Percentiles rank a stretch among this genome's conserved stretches.
Conservation (phyloP, 2,888 invertebrate genomes). For the Pantelozetes paolii region DNA sequence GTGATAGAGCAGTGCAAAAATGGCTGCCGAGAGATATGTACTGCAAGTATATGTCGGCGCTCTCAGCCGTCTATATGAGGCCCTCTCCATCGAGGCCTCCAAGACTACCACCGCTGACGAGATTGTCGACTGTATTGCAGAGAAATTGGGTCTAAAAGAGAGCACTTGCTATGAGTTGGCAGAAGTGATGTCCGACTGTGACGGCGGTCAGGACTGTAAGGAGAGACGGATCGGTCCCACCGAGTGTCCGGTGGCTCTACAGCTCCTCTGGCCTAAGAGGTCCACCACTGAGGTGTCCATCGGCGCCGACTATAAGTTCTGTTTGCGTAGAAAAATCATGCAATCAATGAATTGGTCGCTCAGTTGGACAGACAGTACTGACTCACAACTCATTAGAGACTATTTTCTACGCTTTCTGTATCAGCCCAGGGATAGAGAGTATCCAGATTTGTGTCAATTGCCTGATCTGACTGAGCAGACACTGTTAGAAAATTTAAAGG, state of each 20-base stretch:
- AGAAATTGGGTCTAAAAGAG: constrained; percentile 60
- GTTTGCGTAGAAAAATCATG: constrained; percentile 76
- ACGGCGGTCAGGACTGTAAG: constrained; percentile 83
- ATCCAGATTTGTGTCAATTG: constrained; percentile 89
- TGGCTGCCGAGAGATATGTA: constrained; percentile 60
- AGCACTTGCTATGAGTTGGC: constrained; percentile 68
- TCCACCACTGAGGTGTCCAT: constrained; percentile 16
- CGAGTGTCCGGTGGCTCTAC: constrained; percentile 57
- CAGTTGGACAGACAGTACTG: constrained; percentile 76
- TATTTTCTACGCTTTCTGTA: constrained; percentile 84
- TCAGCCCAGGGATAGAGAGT: constrained; percentile 87
- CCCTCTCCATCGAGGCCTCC: constrained; percentile 81
- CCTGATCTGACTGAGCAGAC: constrained; percentile 93
- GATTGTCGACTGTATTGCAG: constrained; percentile 81
- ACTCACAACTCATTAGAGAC: constrained; percentile 85
- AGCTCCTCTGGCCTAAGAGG: constrained; percentile 56
- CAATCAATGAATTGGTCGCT: constrained; percentile 58
- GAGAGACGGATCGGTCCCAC: constrained; percentile 75
- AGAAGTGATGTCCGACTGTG: constrained; percentile 49
- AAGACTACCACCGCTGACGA: constrained; percentile 88
- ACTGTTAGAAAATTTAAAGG: constrained; percentile 76
- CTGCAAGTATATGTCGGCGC: constrained; percentile 85
- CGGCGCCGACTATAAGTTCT: constrained; percentile 64
- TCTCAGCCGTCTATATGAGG: constrained; percentile 79
- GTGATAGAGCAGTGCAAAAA: neutral